phyloP scores from a whole-genome alignment of 2,797 vertebrate genomes.

The Cephalopachus bancanus region DNA sequence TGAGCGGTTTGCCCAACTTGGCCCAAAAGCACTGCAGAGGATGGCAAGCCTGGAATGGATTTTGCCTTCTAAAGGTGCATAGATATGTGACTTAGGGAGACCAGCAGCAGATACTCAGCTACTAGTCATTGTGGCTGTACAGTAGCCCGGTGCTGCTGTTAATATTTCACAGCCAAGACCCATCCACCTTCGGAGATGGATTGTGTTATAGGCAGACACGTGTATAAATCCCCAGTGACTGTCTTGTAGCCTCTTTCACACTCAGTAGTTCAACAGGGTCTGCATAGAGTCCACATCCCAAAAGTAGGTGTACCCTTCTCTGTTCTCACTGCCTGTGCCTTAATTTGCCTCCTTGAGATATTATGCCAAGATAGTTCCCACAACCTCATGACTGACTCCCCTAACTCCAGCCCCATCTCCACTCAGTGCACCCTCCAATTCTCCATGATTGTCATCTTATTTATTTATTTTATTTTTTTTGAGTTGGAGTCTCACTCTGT shows the following conservation, averaged over 20 bases:
- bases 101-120: neutral
- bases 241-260: neutral
- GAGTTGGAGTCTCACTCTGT: too few relatives aligned
- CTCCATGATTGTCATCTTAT: neutral
- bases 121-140: neutral
- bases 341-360: neutral
- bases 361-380: neutral
- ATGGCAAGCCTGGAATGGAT: neutral
- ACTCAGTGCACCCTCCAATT: neutral
- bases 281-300: neutral
- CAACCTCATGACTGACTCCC: neutral
- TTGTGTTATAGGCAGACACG: neutral
- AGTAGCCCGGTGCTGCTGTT: neutral
- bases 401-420: neutral
- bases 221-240: too few relatives aligned
- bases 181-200: neutral
- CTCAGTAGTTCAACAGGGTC: too few relatives aligned
- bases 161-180: neutral
- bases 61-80: neutral
- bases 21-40: neutral
- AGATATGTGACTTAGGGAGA: neutral
- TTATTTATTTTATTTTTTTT: too few relatives aligned
- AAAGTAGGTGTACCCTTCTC: neutral
- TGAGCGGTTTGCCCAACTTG: neutral
- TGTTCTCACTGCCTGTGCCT: too few relatives aligned